Evolutionary conservation across 2,888 invertebrate genomes (phyloP), one percentile per base, ranked within the genome.

Genomic region (Acanthococcus lagerstroemiae): DNA sequence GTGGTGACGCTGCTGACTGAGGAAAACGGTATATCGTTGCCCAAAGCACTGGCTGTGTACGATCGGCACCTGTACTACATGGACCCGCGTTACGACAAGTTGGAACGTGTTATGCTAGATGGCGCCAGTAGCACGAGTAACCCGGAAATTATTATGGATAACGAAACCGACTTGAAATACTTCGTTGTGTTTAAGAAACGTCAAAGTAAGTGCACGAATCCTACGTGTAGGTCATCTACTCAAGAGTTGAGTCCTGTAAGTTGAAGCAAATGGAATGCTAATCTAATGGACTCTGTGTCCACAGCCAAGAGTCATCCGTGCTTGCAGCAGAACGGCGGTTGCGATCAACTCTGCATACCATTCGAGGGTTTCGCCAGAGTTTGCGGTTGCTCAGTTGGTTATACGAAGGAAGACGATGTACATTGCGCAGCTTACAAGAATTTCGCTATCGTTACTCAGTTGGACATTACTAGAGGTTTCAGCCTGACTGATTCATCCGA

Each of bases 341-440:
- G 99, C 76, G 88, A 88, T 69, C 97, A 99, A 72, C 82, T 99
- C 30, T 99, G 99, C 75, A 82, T 99, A 21, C 95, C 96, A 0
- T 81, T 84, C 6, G 84, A 85, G n/a, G 83, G 83, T 0, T 84
- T 85, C 0, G 83, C 86, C 0, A 79, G 88, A 46, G 83, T 84
- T 0, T 99, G 99, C 74, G 84, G 87, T 3, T 99, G 99, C 73
- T 89, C 93, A 27, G 84, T 93, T 54, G 97, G 96, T 0, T 95
- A 88, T 74, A 83, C 83, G 55, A 86, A 87, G 72, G 86, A 88
- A 68, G 85, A 85, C 61, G 88, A 89, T 68, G 82, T 86, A 0
- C 83, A 81, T 69, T 91, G 90, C 73, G 83, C 85, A 17, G 81
- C 91, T 0, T 91, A 86, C 77, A 89, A 90, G 74, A 89, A 90